A percentile compares a stretch with the other conserved stretches of the same genome.
Evolutionary conservation across 2,888 invertebrate species (phyloP).

Genomic region (Desoria tigrina): DNA sequence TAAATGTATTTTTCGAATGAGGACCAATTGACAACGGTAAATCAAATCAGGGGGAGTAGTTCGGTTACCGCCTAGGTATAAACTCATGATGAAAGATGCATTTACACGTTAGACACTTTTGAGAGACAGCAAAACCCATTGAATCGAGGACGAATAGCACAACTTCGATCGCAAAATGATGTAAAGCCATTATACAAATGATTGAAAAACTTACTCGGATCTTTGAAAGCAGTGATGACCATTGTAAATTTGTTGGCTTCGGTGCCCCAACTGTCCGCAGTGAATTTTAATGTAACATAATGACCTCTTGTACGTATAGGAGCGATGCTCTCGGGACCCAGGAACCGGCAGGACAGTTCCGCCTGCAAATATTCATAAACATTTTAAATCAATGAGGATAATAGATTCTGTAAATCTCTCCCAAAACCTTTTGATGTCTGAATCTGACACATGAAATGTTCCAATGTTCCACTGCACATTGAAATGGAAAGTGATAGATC

Average conservation of each 20-base stretch:
- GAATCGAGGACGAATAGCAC: too few relatives aligned
- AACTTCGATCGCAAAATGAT: too few relatives aligned
- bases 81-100: too few relatives aligned
- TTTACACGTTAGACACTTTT: too few relatives aligned
- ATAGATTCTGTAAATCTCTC: too few relatives aligned
- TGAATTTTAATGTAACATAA: slow-evolving; percentile 90
- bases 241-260: slow-evolving; percentile 88
- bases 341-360: slow-evolving; percentile 77
- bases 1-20: too few relatives aligned
- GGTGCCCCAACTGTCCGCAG: slow-evolving; percentile 87
- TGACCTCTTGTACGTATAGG: slow-evolving; percentile 88
- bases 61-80: too few relatives aligned
- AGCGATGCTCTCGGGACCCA: slow-evolving; percentile 74
- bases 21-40: too few relatives aligned
- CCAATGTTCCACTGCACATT: neutral
- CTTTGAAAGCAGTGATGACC: slow-evolving; percentile 91
- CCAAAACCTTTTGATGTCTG: neutral
- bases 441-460: slow-evolving; percentile 10
- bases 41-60: too few relatives aligned
- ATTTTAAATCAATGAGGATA: neutral
- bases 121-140: too few relatives aligned
- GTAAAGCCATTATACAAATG: too few relatives aligned
- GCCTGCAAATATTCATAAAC: slow-evolving; percentile 63
- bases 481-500: slow-evolving; percentile 17
- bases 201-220: slow-evolving; percentile 78